These are phyloP conservation scores for Tribolium freemani DNA, from an alignment of 2,888 invertebrate species.

Conservation along the genomic window DNA sequence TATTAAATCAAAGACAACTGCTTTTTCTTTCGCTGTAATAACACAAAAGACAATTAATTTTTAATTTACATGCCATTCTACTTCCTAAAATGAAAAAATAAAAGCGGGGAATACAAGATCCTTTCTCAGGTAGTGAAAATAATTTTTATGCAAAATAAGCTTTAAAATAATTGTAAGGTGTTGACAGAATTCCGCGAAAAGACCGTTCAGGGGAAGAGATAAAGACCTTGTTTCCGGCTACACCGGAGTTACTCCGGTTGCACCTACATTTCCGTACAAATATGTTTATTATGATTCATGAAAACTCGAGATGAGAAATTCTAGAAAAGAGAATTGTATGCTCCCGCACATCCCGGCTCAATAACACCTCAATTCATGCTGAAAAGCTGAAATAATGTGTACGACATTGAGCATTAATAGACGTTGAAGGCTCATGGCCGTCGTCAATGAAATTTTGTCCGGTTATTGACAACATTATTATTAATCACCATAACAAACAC, in stretches of 20 bases:
- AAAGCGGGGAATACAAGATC: background rate
- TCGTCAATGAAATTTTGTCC: conserved; percentile 19
- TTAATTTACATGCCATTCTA: background rate
- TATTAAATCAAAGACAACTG: background rate
- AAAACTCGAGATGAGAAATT: background rate
- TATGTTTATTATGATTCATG: background rate
- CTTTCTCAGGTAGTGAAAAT: background rate
- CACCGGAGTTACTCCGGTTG: background rate
- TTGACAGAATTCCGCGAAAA: background rate
- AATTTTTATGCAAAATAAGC: background rate
- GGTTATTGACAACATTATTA: conserved; percentile 3
- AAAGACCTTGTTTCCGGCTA: background rate
- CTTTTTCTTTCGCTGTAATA: background rate
- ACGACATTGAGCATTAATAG: conserved; percentile 18
- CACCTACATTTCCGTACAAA: background rate
- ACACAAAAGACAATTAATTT: background rate
- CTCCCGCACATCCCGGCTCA: background rate
- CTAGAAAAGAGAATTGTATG: background rate
- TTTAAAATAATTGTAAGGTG: background rate
- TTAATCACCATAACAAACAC: conserved; percentile 8
- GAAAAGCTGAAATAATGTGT: background rate
- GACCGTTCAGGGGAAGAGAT: background rate
- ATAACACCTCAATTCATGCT: background rate
- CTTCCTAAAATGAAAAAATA: no score
- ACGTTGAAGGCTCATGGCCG: conserved; percentile 22